Conservation (phyloP, 1,140 invertebrate species). For the Kradibia gibbosae region DNA sequence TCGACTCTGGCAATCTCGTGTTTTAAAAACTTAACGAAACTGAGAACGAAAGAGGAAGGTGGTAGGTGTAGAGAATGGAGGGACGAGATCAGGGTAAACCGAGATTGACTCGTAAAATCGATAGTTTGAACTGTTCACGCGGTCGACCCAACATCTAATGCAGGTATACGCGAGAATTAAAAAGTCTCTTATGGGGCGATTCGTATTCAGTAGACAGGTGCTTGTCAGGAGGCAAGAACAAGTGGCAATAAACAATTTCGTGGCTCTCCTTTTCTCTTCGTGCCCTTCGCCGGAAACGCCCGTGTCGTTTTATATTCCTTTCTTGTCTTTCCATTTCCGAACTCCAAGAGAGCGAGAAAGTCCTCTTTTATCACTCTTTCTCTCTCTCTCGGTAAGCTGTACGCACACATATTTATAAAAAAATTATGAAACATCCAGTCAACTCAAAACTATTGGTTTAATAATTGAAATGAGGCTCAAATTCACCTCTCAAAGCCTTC, state of each 20-base stretch:
- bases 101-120: slow-evolving; percentile 48
- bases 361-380: background rate
- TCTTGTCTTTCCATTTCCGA: slow-evolving; percentile 30
- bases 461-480: background rate
- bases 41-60: slow-evolving; percentile 5
- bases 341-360: background rate
- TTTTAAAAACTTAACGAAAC: slow-evolving; percentile 29
- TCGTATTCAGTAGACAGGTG: slow-evolving; percentile 65
- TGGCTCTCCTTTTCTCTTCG: slow-evolving; percentile 25
- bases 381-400: background rate
- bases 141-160: background rate
- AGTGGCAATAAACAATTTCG: slow-evolving; percentile 69
- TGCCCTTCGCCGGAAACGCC: slow-evolving; percentile 44
- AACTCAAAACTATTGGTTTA: background rate
- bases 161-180: slow-evolving; percentile 43
- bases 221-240: slow-evolving; percentile 61
- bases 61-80: background rate
- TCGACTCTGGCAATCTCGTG: slow-evolving; percentile 31
- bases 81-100: background rate
- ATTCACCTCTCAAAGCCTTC: slow-evolving; percentile 93
- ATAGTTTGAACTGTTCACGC: background rate
- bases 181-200: slow-evolving; percentile 54
- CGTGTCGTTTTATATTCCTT: slow-evolving; percentile 28
- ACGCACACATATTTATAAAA: background rate
- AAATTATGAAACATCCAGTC: background rate